Base-by-base conservation (phyloP, 2,113 vertebrate species). In the Caranx ignobilis region DNA sequence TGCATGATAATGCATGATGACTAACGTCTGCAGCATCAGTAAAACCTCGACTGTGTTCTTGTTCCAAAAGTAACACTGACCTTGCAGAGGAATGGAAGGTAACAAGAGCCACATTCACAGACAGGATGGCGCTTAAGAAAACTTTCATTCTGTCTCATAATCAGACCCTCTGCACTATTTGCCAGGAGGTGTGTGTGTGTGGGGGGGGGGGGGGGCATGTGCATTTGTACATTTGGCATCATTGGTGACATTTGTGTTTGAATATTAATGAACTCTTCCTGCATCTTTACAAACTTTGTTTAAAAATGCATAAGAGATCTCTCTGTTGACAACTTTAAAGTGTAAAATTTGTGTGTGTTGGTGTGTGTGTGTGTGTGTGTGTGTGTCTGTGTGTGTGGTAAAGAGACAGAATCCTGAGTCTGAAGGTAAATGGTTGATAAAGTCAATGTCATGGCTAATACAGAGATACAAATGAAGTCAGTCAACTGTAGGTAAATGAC, bases 61-160 rank as follows among this genome's bases (percentile, higher is more conserved):
- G 13, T 50, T 81, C 45, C 11, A 54, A 65, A 86, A 50, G 26
- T 57, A 68, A 73, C 0, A 0, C 31, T 75, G 81, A 81, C 87
- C 84, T 91, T 87, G 82, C 39, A 39, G 65, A 48, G 65, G 81
- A 86, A 87, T 77, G 60, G 59, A 76, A 86, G 63, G 59, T 39
- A 72, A 35, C 11, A 61, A 26, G 41, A 52, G 2, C 54, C 66
- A 79, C 82, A 86, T 90, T 85, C 83, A 57, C 79, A 89, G 89
- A 86, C 75, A 71, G 43, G 19, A n/a, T 11, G 60, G 71, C 72
- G 57, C 66, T 59, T n/a, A 0, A 60, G 43, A 34, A 75, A 63
- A 71, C 63, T 62, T 62, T 26, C 21, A 11, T 9, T 65, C 10
- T 50, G 1, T 21, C 21, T 32, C 4, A 54, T 19, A 67, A 62